These are phyloP conservation scores for Bactericera cockerelli DNA, from an alignment of 1,140 invertebrate genomes.

Conservation along the genomic window DNA sequence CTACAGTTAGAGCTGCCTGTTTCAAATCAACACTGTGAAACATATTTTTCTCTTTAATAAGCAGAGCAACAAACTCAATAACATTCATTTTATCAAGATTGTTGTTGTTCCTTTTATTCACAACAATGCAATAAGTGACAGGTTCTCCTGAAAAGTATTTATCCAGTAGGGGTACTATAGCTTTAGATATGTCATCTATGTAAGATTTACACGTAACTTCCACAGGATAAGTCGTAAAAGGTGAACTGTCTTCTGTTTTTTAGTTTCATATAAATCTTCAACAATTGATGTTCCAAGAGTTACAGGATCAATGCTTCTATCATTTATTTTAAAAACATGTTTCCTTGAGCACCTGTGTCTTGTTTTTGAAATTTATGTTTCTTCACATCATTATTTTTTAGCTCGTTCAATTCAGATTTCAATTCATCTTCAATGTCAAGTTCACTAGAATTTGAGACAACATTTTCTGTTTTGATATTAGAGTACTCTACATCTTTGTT, in stretches of 20 bases:
- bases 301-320: constrained; percentile 42
- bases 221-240: constrained; percentile 65
- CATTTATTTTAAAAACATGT: constrained; percentile 61
- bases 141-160: constrained; percentile 53
- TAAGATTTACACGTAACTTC: constrained; percentile 63
- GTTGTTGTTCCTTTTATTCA: constrained; percentile 63
- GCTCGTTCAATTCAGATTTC: constrained; percentile 23
- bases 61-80: constrained; percentile 49
- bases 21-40: constrained; percentile 60
- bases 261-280: constrained; percentile 47
- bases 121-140: constrained; percentile 58
- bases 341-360: constrained; percentile 61
- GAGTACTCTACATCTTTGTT: background rate
- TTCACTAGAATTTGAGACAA: constrained; percentile 45
- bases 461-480: constrained; percentile 26
- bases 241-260: constrained; percentile 50
- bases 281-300: constrained; percentile 51
- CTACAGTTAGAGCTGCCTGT: constrained; percentile 47
- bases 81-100: constrained; percentile 48
- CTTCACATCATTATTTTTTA: constrained; percentile 12
- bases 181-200: constrained; percentile 48
- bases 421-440: constrained; percentile 39
- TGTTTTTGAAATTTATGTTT: constrained; percentile 35
- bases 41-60: constrained; percentile 47
- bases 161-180: constrained; percentile 48